A percentile compares a stretch with the other conserved stretches of the same genome.
Conservation (phyloP, 1,140 invertebrate genomes). For the Drosophila pseudoananassae region DNA sequence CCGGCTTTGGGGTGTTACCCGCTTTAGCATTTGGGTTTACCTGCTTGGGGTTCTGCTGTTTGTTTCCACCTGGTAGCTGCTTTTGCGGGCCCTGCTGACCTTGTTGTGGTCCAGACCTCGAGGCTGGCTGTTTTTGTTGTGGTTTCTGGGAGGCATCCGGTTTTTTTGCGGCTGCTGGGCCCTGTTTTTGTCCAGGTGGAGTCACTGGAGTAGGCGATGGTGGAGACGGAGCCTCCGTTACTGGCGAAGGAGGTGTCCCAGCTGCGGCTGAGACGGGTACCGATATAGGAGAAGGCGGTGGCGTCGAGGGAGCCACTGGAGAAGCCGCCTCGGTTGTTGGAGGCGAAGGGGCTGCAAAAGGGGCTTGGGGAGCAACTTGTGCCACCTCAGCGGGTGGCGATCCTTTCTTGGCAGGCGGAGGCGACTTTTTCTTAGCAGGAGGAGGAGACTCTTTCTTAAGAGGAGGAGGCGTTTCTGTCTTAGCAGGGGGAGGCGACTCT, state of each 20-base stretch:
- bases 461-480: neutral
- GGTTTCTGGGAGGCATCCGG: neutral
- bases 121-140: neutral
- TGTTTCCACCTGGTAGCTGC: slow-evolving; percentile 8
- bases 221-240: slow-evolving; percentile 13
- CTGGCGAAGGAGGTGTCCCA: slow-evolving; percentile 30
- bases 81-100: neutral
- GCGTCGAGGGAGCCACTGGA: slow-evolving; percentile 19
- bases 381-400: neutral
- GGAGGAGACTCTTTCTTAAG: too few species aligned
- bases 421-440: neutral
- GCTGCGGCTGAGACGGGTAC: slow-evolving; percentile 23
- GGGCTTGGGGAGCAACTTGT: slow-evolving; percentile 14
- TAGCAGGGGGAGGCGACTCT: neutral
- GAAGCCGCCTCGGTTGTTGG: slow-evolving; percentile 8
- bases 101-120: neutral
- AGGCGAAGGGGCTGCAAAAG: neutral
- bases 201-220: neutral
- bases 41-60: slow-evolving; percentile 46
- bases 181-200: slow-evolving; percentile 24
- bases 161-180: slow-evolving; percentile 19
- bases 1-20: slow-evolving; percentile 16
- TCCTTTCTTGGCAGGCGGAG: neutral
- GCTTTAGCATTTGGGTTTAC: slow-evolving; percentile 24
- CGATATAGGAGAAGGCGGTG: slow-evolving; percentile 26